phyloP scores from a whole-genome alignment of 2,113 vertebrate genomes.

The Hypomesus transpacificus region DNA sequence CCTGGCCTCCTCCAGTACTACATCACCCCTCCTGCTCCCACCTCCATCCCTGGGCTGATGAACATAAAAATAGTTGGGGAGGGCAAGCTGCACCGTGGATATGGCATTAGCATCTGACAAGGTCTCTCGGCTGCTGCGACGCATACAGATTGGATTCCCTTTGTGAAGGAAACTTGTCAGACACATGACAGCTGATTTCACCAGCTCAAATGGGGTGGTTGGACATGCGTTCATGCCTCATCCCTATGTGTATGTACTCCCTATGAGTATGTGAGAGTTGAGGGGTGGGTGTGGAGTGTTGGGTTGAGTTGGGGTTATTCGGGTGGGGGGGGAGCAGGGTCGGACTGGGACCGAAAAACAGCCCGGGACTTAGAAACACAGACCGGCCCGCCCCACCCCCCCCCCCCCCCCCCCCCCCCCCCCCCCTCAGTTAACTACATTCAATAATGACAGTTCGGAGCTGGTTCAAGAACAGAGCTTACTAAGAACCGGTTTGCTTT shows the following conservation, averaged over 20 bases:
- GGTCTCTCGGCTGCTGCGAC: constrained; percentile 54
- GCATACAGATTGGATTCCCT: constrained; percentile 69
- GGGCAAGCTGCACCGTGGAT: constrained; percentile 63
- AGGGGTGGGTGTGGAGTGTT: neutral
- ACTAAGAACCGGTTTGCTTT: no score
- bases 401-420: no score
- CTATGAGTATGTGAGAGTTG: constrained; percentile 15
- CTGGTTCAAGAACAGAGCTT: no score
- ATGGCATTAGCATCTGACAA: constrained; percentile 68
- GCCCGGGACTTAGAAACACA: no score
- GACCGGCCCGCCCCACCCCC: no score
- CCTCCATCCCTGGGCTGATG: neutral
- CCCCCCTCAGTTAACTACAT: no score
- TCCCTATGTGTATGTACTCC: no score
- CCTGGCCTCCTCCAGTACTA: constrained; percentile 67
- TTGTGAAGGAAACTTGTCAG: constrained; percentile 71
- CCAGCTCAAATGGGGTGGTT: constrained; percentile 47
- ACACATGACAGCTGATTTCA: constrained; percentile 64
- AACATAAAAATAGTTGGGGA: constrained; percentile 59
- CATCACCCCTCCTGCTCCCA: constrained; percentile 37
- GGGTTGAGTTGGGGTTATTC: neutral
- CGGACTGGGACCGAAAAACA: no score
- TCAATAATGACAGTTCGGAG: no score
- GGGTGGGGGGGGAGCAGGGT: constrained; percentile 40
- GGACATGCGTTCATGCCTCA: constrained; percentile 48